phyloP scores from a whole-genome alignment of 2,797 vertebrate genomes.

The Sylvia borin region DNA sequence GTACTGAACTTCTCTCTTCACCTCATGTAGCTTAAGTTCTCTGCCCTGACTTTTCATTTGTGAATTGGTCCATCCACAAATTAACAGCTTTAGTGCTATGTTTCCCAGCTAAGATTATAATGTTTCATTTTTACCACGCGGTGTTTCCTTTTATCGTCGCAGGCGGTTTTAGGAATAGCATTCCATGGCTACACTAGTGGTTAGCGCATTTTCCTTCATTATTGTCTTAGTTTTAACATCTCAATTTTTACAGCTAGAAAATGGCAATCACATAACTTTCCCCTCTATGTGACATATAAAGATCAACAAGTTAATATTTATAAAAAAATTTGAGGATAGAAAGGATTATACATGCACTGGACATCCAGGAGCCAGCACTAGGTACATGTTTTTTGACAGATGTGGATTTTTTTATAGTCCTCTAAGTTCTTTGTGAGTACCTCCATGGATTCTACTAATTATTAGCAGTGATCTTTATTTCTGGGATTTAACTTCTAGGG shows the following conservation, averaged over 20 bases:
- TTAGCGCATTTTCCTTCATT: background rate
- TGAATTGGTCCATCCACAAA: background rate
- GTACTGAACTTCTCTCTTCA: background rate
- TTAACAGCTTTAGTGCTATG: background rate
- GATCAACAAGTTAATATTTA: background rate
- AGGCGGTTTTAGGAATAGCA: background rate
- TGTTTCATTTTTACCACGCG: background rate
- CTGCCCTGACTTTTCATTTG: background rate
- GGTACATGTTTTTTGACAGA: background rate
- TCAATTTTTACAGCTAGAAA: background rate
- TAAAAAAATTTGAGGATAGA: background rate
- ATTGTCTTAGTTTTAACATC: background rate
- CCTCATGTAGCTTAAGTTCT: background rate
- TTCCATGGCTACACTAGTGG: background rate
- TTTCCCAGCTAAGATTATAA: background rate
- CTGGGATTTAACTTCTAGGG: background rate
- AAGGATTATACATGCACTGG: background rate
- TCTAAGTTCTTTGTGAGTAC: background rate
- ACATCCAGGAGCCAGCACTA: background rate
- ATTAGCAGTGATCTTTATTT: background rate
- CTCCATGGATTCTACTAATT: background rate
- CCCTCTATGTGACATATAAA: background rate
- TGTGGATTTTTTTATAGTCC: background rate
- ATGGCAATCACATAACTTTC: background rate
- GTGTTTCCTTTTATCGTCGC: background rate